A percentile compares a stretch with the other conserved stretches of the same genome.
Evolutionary conservation across 2,797 vertebrate genomes (phyloP).

Genomic region (Anabas testudineus): DNA sequence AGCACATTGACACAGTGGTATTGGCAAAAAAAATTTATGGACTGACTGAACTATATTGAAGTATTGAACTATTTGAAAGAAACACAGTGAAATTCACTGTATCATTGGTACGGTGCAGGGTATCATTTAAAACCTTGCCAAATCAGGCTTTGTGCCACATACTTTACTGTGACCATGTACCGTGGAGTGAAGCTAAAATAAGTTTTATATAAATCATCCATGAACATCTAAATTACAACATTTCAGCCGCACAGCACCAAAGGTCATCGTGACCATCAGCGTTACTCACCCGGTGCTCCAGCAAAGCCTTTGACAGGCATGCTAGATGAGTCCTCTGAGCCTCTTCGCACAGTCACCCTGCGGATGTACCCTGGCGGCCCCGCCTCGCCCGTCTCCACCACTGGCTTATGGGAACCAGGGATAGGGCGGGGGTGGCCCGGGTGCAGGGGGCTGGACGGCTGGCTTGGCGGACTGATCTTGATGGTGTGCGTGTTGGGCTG

Average conservation of each 20-base stretch:
- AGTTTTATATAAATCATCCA: neutral
- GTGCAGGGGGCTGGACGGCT: conserved; percentile 66
- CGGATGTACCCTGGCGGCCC: conserved; percentile 91
- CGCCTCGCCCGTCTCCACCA: conserved; percentile 91
- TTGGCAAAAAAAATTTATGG: too few relatives aligned
- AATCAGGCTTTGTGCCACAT: neutral
- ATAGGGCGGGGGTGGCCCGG: conserved; percentile 41
- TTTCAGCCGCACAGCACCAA: neutral
- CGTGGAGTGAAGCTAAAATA: neutral
- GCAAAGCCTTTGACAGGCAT: conserved; percentile 86
- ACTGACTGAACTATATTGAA: too few relatives aligned
- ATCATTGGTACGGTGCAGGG: neutral
- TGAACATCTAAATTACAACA: neutral
- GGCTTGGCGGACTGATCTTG: conserved; percentile 55
- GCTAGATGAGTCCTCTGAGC: conserved; percentile 67
- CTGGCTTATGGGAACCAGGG: conserved; percentile 65
- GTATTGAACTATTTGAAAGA: too few relatives aligned
- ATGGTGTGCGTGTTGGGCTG: conserved; percentile 67
- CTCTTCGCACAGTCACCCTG: conserved; percentile 75
- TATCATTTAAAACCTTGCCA: conserved; percentile 4
- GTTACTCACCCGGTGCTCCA: conserved; percentile 89
- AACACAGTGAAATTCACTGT: too few relatives aligned
- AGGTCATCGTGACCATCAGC: neutral
- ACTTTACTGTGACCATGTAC: neutral
- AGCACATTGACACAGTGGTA: too few relatives aligned